Evolutionary conservation across 2,888 invertebrate genomes (phyloP).

Genomic region (Hipparchia sbordonii): DNA sequence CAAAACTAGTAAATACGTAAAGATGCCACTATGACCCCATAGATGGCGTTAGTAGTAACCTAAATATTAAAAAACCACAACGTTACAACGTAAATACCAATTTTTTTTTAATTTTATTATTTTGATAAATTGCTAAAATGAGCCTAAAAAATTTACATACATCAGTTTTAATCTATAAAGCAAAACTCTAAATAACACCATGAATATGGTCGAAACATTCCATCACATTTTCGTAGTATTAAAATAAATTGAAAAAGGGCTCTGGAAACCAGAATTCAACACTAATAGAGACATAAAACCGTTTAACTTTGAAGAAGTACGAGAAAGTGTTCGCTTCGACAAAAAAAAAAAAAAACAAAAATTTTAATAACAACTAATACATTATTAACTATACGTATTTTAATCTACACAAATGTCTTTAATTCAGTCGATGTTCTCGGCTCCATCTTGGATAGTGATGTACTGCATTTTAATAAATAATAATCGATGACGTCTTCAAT

Average conservation of each 20-base stretch:
- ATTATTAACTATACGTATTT: slow-evolving; percentile 66
- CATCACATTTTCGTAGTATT: slow-evolving; percentile 30
- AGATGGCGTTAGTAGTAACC: too few species aligned
- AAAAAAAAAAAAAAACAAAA: slow-evolving; percentile 56
- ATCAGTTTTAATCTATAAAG: not conserved
- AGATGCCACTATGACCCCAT: too few species aligned
- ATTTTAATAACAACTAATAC: slow-evolving; percentile 67
- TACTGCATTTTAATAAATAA: slow-evolving; percentile 33
- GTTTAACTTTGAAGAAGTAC: slow-evolving; percentile 34
- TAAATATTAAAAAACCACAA: too few species aligned
- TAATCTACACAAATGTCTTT: slow-evolving; percentile 72
- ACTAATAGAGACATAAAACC: slow-evolving; percentile 39
- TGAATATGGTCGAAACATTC: slow-evolving; percentile 6
- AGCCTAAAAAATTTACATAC: not conserved
- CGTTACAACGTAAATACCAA: too few species aligned
- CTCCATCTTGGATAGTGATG: slow-evolving; percentile 46
- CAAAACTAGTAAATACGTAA: too few species aligned
- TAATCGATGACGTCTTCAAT: not conserved
- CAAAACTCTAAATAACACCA: not conserved
- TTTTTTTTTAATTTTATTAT: too few species aligned
- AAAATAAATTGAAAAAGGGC: slow-evolving; percentile 39
- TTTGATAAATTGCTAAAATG: not conserved
- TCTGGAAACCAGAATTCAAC: slow-evolving; percentile 34
- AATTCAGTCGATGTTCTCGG: slow-evolving; percentile 52
- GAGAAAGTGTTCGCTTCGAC: slow-evolving; percentile 36